A percentile compares a stretch with the other conserved stretches of the same genome.
Evolutionary conservation across 2,113 vertebrate genomes (phyloP).

Genomic region (Empidonax traillii): DNA sequence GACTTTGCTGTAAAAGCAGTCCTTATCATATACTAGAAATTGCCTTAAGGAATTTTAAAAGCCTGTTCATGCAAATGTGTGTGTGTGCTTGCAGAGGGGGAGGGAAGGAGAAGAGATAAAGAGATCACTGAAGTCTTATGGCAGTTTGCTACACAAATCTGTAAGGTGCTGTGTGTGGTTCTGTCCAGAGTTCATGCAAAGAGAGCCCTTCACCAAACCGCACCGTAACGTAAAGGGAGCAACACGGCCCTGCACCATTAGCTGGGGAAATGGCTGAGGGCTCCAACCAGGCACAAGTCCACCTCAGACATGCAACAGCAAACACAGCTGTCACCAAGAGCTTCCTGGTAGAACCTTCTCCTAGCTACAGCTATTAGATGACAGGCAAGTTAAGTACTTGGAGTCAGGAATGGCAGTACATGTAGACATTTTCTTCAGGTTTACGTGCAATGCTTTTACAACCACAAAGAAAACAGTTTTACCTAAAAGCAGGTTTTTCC

Average conservation of each 20-base stretch:
- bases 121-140: neutral
- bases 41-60: conserved; percentile 22
- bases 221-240: rapidly evolving
- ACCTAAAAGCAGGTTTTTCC: neutral
- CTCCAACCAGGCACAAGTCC: neutral
- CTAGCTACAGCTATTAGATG: neutral
- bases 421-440: neutral
- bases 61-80: neutral
- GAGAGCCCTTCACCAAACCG: rapidly evolving
- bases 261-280: neutral
- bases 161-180: neutral
- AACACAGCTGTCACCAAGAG: neutral
- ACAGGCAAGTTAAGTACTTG: neutral
- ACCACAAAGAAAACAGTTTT: neutral
- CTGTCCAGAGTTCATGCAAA: neutral
- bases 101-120: neutral
- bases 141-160: neutral
- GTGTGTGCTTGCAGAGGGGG: neutral
- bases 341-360: neutral
- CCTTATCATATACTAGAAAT: neutral
- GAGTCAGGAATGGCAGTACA: rapidly evolving
- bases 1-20: neutral
- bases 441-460: neutral
- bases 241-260: rapidly evolving
- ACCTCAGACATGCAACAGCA: neutral